A percentile compares a stretch with the other conserved stretches of the same genome.
These are phyloP conservation scores for Pseudococcus viburni DNA, from an alignment of 2,888 invertebrate genomes.

Conservation along the genomic window DNA sequence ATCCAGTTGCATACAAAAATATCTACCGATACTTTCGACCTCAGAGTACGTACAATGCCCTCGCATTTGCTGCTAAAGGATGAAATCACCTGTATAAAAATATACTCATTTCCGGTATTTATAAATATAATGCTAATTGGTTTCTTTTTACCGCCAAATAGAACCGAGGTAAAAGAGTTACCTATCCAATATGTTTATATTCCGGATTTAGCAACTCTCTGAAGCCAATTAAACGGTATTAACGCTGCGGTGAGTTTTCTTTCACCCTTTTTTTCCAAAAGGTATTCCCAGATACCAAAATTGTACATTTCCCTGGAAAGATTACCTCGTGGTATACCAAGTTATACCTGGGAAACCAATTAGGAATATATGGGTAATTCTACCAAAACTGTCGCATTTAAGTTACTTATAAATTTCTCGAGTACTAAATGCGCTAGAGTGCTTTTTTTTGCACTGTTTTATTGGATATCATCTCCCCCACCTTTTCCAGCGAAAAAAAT, in stretches of 20 bases:
- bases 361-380: too few species aligned
- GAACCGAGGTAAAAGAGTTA: background rate
- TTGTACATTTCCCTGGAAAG: background rate
- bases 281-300: background rate
- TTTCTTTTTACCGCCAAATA: background rate
- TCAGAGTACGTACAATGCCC: background rate
- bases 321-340: background rate
- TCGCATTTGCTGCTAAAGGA: background rate
- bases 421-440: too few species aligned
- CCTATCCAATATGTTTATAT: background rate
- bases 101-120: background rate
- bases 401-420: too few species aligned
- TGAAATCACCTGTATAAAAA: background rate
- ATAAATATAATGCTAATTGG: background rate
- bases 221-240: conserved; percentile 26
- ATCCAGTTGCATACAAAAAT: background rate
- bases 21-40: background rate
- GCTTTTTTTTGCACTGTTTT: too few species aligned
- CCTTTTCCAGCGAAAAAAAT: too few species aligned
- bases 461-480: too few species aligned
- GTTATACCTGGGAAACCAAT: background rate
- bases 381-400: too few species aligned
- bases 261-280: conserved; percentile 3
- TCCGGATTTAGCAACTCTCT: background rate
- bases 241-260: background rate